Percentiles rank a stretch among this genome's conserved stretches.
phyloP scores from a whole-genome alignment of 2,113 vertebrate genomes.

The Conger conger region DNA sequence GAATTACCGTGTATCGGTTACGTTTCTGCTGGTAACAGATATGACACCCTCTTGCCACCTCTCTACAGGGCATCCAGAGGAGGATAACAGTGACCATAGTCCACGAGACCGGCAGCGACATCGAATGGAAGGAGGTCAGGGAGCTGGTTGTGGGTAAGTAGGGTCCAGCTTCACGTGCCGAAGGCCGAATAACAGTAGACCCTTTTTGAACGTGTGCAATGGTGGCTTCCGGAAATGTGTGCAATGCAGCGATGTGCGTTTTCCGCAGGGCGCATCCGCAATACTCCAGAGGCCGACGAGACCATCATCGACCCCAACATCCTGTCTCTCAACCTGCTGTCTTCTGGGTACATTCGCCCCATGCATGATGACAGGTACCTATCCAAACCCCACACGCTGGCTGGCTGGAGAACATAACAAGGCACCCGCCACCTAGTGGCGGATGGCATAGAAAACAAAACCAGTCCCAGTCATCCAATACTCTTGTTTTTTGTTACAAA shows the following conservation, averaged over 20 bases:
- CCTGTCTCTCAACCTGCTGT: constrained; percentile 95
- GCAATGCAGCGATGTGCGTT: constrained; percentile 15
- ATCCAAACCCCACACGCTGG: background rate
- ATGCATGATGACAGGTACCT: constrained; percentile 86
- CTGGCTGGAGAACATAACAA: background rate
- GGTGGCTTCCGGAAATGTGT: background rate
- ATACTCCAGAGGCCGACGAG: constrained; percentile 91
- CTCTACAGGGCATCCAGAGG: constrained; percentile 89
- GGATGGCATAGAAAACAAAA: background rate
- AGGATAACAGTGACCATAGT: constrained; percentile 92
- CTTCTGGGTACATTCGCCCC: constrained; percentile 83
- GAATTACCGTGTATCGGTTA: background rate
- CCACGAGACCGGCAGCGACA: constrained; percentile 88
- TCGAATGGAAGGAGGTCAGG: constrained; percentile 94
- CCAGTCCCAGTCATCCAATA: background rate
- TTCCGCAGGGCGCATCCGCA: constrained; percentile 87
- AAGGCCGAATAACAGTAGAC: too few species aligned
- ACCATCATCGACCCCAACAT: constrained; percentile 97
- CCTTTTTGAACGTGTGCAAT: background rate
- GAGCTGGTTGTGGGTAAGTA: constrained; percentile 95
- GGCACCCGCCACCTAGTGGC: background rate
- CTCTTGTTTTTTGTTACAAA: background rate
- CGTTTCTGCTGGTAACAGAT: background rate
- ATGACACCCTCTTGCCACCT: background rate
- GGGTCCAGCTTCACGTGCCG: background rate